Conservation (phyloP, 2,888 invertebrate species). For the Mamestra brassicae region DNA sequence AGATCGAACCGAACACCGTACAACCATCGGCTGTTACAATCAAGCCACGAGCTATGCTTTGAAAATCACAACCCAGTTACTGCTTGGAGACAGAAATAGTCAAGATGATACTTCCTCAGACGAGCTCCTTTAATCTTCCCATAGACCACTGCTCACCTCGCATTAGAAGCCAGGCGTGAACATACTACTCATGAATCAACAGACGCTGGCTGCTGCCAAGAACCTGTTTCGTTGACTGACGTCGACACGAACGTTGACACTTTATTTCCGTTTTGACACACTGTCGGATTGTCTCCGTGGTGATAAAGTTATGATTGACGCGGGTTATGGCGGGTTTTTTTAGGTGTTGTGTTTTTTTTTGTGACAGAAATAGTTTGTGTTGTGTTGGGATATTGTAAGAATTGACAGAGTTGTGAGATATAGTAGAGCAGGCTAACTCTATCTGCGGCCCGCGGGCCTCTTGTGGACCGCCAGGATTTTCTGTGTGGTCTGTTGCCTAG, state of each 20-base stretch:
- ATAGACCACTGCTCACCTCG: slow-evolving; percentile 22
- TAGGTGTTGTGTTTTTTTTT: neutral
- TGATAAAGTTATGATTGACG: slow-evolving; percentile 24
- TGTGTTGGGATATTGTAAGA: neutral
- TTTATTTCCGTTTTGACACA: slow-evolving; percentile 31
- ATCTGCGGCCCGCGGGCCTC: too few relatives aligned
- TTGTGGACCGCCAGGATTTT: too few relatives aligned
- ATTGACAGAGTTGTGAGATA: neutral
- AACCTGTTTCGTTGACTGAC: slow-evolving; percentile 37
- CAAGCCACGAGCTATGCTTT: too few relatives aligned
- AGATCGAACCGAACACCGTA: too few relatives aligned
- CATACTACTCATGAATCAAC: slow-evolving; percentile 34
- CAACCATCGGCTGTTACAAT: too few relatives aligned
- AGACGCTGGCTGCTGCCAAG: slow-evolving; percentile 35
- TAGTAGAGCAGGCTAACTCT: too few relatives aligned
- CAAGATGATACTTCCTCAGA: too few relatives aligned
- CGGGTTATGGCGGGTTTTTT: neutral
- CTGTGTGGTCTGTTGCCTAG: too few relatives aligned
- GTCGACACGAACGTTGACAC: slow-evolving; percentile 29
- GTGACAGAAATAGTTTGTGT: slow-evolving; percentile 3
- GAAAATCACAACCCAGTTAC: too few relatives aligned
- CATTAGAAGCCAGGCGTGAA: slow-evolving; percentile 20
- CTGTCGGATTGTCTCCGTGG: slow-evolving; percentile 12
- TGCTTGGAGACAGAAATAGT: too few relatives aligned
- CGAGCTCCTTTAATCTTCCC: neutral